Evolutionary conservation across 2,888 invertebrate genomes (phyloP), one percentile per base, ranked within the genome.

Genomic region (Amorpha juglandis): DNA sequence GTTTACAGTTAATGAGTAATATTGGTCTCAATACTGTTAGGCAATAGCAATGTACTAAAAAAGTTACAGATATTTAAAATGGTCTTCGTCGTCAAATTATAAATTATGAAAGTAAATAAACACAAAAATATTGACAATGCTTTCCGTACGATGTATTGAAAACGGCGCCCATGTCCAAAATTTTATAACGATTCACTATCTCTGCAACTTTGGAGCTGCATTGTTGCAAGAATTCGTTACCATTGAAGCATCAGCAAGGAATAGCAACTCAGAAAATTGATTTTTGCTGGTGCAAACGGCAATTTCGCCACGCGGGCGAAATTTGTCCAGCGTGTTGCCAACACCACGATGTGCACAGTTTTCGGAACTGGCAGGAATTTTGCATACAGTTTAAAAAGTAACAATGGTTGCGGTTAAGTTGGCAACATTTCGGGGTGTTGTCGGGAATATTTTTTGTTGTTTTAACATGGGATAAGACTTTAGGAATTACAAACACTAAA

Each of bases 281-380:
- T 63, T 51, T n/a, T 63, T 63, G 38, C 63, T 63, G n/a, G 38
- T 51, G 7, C 14, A 50, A 63, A 63, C 63, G 51, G 63, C 48
- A 51, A 63, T 63, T 63, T 51, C 19, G 50, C 14, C 42, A 27
- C 27, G 21, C 45, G 45, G 45, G 19, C 47, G 38, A 6, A n/a
- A 33, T 35, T 38, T 51, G 35, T 51, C 16, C 27, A 48, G 51
- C n/a, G 35, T 63, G 63, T 38, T 63, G 51, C 63, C 63, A 63
- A 63, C 63, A 63, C 51, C 51, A 38, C 63, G 51, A 63, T 35
- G 63, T 63, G 63, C 51, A 51, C 51, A 19, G 35, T 38, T 63
- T 63, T 42, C 35, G 12, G 21, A 63, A 48, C 58, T 12, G 8
- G n/a, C 63, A 16, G 51, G 58, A 58, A 58, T 58, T 58, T 58